These are phyloP conservation scores for Amphimallon solstitiale DNA, from an alignment of 2,888 invertebrate species.

Conservation along the genomic window DNA sequence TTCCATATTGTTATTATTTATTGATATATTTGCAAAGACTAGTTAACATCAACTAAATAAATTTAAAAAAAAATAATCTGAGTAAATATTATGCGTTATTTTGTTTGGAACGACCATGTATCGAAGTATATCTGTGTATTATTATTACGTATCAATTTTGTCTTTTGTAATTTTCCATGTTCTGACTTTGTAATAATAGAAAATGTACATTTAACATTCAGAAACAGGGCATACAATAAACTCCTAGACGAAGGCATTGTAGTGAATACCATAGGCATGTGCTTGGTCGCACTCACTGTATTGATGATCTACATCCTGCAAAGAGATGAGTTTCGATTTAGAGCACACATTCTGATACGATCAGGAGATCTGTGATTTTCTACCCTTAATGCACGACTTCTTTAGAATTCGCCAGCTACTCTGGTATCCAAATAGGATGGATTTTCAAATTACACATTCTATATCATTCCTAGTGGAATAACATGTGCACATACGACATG, in stretches of 20 bases:
- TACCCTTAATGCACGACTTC: slow-evolving; percentile 37
- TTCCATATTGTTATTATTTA: too few relatives aligned
- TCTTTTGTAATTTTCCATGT: slow-evolving; percentile 41
- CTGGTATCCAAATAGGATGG: too few relatives aligned
- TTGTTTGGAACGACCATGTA: background rate
- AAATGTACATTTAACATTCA: slow-evolving; percentile 21
- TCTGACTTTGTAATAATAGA: slow-evolving; percentile 54
- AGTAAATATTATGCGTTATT: background rate
- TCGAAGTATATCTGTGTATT: too few relatives aligned
- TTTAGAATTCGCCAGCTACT: too few relatives aligned
- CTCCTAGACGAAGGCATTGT: slow-evolving; percentile 74
- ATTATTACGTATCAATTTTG: too few relatives aligned
- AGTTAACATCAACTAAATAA: too few relatives aligned
- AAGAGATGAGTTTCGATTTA: slow-evolving; percentile 68
- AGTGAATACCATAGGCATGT: slow-evolving; percentile 75
- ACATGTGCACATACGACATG: too few relatives aligned
- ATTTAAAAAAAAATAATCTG: too few relatives aligned
- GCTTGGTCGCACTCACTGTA: slow-evolving; percentile 72
- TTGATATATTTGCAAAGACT: too few relatives aligned
- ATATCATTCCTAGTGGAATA: background rate
- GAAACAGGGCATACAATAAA: slow-evolving; percentile 63
- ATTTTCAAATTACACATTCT: background rate
- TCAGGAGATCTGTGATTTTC: slow-evolving; percentile 67
- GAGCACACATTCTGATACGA: slow-evolving; percentile 67
- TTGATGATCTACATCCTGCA: slow-evolving; percentile 74